These are phyloP conservation scores for Temnothorax curvispinosus DNA, from an alignment of 1,140 invertebrate genomes.

Conservation along the genomic window DNA sequence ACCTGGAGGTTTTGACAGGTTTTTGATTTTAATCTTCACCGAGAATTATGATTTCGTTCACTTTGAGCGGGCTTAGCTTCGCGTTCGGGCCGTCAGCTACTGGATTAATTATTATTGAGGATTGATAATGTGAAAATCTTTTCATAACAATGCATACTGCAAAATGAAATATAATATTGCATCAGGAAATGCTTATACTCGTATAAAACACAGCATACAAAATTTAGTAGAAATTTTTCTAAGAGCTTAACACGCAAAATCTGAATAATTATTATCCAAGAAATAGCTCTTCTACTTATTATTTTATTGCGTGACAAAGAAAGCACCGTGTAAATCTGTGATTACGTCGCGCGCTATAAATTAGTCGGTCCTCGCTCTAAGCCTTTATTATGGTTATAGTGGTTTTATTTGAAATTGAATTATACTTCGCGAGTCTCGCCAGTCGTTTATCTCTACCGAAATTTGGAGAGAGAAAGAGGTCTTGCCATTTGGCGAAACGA, in stretches of 20 bases:
- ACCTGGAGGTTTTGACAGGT: neutral
- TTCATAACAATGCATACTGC: neutral
- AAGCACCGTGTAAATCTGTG: slow-evolving; percentile 4
- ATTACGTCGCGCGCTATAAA: neutral
- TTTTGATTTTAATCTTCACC: neutral
- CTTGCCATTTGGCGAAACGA: slow-evolving; percentile 17
- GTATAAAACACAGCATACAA: neutral
- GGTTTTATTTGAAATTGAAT: slow-evolving; percentile 47
- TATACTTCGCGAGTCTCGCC: slow-evolving; percentile 11
- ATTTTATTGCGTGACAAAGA: slow-evolving; percentile 1
- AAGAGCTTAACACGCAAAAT: neutral
- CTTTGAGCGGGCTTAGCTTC: neutral
- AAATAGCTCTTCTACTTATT: neutral
- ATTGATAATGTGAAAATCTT: neutral
- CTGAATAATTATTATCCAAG: neutral
- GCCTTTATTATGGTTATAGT: slow-evolving; percentile 18
- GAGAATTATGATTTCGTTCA: slow-evolving; percentile 2
- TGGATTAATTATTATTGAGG: neutral
- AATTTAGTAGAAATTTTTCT: neutral
- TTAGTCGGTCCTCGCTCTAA: neutral
- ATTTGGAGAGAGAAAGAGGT: neutral
- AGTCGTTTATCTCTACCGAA: slow-evolving; percentile 16
- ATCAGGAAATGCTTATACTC: neutral
- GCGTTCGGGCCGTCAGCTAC: neutral
- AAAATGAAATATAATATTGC: neutral